Base-by-base conservation (phyloP, 2,888 invertebrate genomes). In the Nymphalis urticae region DNA sequence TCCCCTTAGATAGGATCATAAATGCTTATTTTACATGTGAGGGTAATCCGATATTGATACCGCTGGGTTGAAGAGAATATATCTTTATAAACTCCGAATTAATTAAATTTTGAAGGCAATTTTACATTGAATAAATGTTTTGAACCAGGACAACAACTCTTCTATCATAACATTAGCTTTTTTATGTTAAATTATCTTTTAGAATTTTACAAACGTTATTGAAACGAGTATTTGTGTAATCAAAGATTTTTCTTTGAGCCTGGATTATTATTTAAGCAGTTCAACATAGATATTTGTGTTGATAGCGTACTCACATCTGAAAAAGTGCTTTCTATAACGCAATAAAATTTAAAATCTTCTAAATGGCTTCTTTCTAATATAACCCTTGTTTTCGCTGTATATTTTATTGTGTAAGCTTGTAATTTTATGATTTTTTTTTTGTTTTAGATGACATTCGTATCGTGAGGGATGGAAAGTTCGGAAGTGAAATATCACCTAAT, bases 391-490 rank as follows among this genome's bases (percentile, higher is more conserved):
- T 50, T 50, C 16, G 9, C 0, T 4, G n/a, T 4, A n/a, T n/a
- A 19, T n/a, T 17, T 50, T 50, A 19, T 19, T 8, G 19, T 50
- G 50, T 50, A 7, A 9, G 19, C 27, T 48, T 48, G 1, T 50
- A n/a, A 7, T 58, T 58, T 58, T 13, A 36, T n/a, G 36, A 9
- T 42, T 1, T 59, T 6, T 16, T 13, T 66, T 70, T 42, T 58
- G 9, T 13, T 66, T 90, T 89, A 97, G 97, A 97, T 93, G 96
- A 97, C 85, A 92, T 98, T 72, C 94, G 95, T 73, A 93, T 97
- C 68, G 97, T 97, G 2, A 96, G 96, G 80, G 98, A 98, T 84
- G 95, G 95, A 27, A 95, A 95, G 81, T 98, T 97, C 82, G 97
- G 97, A 1, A 94, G 95, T 84, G 97, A 3, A 94, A 95, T 85